Conservation (phyloP, 2,888 invertebrate genomes). For the Drosophila subsilvestris region DNA sequence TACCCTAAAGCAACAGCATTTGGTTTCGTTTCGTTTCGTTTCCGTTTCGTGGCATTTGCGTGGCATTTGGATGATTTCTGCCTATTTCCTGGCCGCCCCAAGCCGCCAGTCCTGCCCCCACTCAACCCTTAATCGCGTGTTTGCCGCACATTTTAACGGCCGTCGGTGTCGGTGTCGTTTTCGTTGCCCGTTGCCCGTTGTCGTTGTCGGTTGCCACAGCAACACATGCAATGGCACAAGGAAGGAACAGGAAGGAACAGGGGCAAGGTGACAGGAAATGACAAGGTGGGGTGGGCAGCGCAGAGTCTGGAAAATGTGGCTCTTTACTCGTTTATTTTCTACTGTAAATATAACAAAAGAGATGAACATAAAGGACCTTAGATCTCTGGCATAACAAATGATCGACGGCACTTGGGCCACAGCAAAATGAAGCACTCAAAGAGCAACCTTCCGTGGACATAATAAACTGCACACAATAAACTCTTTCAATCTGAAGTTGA, state of each 20-base stretch:
- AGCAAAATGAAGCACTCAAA: too few relatives aligned
- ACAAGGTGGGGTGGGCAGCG: background rate
- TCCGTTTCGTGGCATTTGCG: constrained; percentile 51
- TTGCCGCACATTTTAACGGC: constrained; percentile 76
- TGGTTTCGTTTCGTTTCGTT: constrained; percentile 49
- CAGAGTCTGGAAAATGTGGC: background rate
- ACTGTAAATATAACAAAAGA: too few relatives aligned
- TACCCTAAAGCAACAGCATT: constrained; percentile 37
- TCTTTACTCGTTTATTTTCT: background rate
- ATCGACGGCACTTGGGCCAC: too few relatives aligned
- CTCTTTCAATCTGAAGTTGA: too few relatives aligned
- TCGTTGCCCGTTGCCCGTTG: constrained; percentile 2
- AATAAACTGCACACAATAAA: too few relatives aligned
- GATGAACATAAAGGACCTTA: too few relatives aligned
- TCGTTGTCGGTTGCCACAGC: constrained; percentile 62
- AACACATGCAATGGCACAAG: constrained; percentile 51
- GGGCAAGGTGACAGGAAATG: background rate
- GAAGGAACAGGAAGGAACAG: background rate
- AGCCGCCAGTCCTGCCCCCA: background rate
- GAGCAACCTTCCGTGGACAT: too few relatives aligned
- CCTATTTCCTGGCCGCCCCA: constrained; percentile 57
- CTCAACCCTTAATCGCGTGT: constrained; percentile 63
- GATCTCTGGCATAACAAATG: too few relatives aligned
- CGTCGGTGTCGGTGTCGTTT: constrained; percentile 43
- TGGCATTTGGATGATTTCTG: constrained; percentile 77